Evolutionary conservation across 2,888 invertebrate species (phyloP).

Genomic region (Limnephilus rhombicus): DNA sequence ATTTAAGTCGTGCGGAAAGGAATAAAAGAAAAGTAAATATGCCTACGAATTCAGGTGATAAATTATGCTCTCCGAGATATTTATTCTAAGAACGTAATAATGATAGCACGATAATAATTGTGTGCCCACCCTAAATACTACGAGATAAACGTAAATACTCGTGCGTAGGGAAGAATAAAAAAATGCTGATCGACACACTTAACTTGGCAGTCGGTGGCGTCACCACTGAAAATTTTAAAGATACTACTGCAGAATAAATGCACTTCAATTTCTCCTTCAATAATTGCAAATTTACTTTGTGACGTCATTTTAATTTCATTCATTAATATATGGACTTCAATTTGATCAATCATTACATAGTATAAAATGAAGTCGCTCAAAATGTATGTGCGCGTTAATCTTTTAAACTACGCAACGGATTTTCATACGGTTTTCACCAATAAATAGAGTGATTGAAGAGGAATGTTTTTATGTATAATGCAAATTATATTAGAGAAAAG

Average conservation of each 20-base stretch:
- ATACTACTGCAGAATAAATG: neutral
- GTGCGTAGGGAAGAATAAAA: neutral
- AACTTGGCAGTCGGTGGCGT: neutral
- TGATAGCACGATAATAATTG: neutral
- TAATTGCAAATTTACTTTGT: too few species aligned
- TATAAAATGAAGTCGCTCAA: too few species aligned
- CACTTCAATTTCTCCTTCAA: too few species aligned
- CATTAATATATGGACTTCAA: too few species aligned
- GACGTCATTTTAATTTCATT: too few species aligned
- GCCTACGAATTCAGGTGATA: neutral
- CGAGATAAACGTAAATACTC: neutral
- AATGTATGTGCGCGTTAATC: too few species aligned
- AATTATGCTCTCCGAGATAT: neutral
- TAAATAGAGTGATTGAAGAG: too few species aligned
- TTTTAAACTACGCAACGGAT: too few species aligned
- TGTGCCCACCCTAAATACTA: neutral
- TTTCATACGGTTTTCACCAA: too few species aligned
- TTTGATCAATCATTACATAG: too few species aligned
- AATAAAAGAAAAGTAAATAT: neutral
- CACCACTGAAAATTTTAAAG: neutral
- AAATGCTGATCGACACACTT: neutral
- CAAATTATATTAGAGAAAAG: too few species aligned
- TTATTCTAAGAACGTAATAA: neutral
- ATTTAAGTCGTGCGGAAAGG: neutral
- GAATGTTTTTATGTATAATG: too few species aligned